These are phyloP conservation scores for Apeltes quadracus DNA, from an alignment of 2,113 vertebrate genomes.

Conservation along the genomic window DNA sequence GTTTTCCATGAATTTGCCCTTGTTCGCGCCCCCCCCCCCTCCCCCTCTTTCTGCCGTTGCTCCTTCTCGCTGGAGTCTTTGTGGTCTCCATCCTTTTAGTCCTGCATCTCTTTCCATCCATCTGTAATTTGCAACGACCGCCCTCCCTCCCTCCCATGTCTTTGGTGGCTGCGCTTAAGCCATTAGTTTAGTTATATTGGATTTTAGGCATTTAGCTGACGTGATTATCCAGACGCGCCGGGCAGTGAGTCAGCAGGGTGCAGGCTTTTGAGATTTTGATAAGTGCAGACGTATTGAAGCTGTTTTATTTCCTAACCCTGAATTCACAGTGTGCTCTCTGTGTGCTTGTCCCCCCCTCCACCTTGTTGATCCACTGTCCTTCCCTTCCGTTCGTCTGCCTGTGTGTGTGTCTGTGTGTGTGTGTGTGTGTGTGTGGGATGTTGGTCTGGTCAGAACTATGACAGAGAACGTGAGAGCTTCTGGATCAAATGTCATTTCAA, in stretches of 20 bases:
- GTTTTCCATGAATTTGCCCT: slow-evolving; percentile 46
- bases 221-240: slow-evolving; percentile 27
- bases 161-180: slow-evolving; percentile 23
- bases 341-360: background rate
- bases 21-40: too few species aligned
- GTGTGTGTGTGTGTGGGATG: background rate
- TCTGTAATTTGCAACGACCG: slow-evolving; percentile 8
- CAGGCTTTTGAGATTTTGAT: slow-evolving; percentile 7
- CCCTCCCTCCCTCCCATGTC: slow-evolving; percentile 10
- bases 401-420: background rate
- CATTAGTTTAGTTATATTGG: slow-evolving; percentile 46
- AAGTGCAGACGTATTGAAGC: background rate
- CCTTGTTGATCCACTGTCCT: background rate
- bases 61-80: slow-evolving; percentile 26
- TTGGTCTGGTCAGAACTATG: background rate
- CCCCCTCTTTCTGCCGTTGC: slow-evolving; percentile 12
- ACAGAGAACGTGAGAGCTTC: background rate
- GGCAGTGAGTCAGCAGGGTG: slow-evolving; percentile 35
- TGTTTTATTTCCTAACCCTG: background rate
- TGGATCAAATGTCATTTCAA: slow-evolving; percentile 36
- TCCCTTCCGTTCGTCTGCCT: background rate
- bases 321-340: background rate
- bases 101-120: slow-evolving; percentile 7
- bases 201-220: slow-evolving; percentile 42
- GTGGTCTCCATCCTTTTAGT: slow-evolving; percentile 36